Evolutionary conservation across 2,797 vertebrate species (phyloP).

Genomic region (Intellagama lesueurii): DNA sequence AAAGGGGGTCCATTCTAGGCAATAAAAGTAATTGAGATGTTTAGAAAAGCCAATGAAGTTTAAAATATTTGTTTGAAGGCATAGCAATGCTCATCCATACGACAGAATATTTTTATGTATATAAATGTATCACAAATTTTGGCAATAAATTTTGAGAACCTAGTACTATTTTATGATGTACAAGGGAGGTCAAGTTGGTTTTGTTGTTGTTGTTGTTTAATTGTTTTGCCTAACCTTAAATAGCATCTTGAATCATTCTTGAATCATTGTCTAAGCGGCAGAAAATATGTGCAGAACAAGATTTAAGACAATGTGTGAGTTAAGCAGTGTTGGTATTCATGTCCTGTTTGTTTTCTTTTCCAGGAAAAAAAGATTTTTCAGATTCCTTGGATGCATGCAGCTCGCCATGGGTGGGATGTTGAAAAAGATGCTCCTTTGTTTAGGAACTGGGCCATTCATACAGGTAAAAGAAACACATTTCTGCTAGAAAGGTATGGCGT

Average conservation of each 20-base stretch:
- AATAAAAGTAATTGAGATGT: neutral
- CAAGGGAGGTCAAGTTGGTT: neutral
- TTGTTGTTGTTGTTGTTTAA: conserved; percentile 36
- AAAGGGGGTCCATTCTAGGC: neutral
- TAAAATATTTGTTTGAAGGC: neutral
- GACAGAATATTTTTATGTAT: conserved; percentile 35
- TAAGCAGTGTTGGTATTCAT: conserved; percentile 51
- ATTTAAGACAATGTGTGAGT: conserved; percentile 45
- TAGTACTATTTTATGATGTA: neutral
- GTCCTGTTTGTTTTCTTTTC: conserved; percentile 47
- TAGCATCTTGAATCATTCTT: neutral
- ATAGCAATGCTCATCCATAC: conserved; percentile 33
- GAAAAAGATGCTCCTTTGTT: conserved; percentile 98
- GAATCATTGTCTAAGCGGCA: conserved; percentile 24
- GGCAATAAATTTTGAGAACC: neutral
- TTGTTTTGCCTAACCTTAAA: conserved; percentile 8
- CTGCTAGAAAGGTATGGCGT: conserved; percentile 25
- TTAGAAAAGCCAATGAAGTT: neutral
- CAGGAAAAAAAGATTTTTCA: conserved; percentile 98
- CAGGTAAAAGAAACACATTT: conserved; percentile 80
- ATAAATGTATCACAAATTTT: neutral
- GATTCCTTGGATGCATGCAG: conserved; percentile 99
- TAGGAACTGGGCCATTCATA: conserved; percentile 98
- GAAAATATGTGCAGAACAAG: conserved; percentile 41
- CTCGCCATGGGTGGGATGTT: conserved; percentile 97